Evolutionary conservation across 2,797 vertebrate genomes (phyloP).

Genomic region (Gymnothorax reevesii): DNA sequence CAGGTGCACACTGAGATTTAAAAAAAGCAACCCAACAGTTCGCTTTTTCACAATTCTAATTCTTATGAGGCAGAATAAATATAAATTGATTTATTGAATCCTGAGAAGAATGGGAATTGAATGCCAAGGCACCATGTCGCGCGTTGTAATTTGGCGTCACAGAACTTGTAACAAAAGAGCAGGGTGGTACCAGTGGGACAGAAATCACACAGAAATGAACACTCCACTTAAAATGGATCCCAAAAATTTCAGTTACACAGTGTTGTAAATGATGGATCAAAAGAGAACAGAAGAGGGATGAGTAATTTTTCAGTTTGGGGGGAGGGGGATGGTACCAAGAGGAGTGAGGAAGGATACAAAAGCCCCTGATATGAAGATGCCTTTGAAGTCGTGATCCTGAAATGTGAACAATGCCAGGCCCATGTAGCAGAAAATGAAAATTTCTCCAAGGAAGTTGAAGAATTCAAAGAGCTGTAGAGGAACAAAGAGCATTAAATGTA

Average conservation of each 20-base stretch:
- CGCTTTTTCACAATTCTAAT: background rate
- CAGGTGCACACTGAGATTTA: background rate
- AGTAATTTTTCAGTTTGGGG: background rate
- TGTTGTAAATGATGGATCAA: background rate
- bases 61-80: background rate
- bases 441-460: conserved; percentile 86
- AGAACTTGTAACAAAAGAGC: background rate
- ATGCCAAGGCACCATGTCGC: background rate
- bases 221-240: background rate
- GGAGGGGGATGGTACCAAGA: conserved; percentile 27
- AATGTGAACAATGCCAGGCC: conserved; percentile 81
- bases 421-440: conserved; percentile 88
- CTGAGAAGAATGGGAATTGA: background rate
- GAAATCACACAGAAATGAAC: conserved; percentile 3
- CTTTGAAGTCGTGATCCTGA: conserved; percentile 80
- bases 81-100: background rate
- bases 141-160: background rate
- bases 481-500: background rate
- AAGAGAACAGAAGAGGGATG: background rate
- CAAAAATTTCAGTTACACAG: background rate
- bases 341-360: conserved; percentile 81
- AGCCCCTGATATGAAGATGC: conserved; percentile 79
- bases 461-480: conserved; percentile 83
- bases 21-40: background rate
- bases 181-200: background rate